phyloP scores from a whole-genome alignment of 2,113 vertebrate genomes.

The Notarius lentiginosus region DNA sequence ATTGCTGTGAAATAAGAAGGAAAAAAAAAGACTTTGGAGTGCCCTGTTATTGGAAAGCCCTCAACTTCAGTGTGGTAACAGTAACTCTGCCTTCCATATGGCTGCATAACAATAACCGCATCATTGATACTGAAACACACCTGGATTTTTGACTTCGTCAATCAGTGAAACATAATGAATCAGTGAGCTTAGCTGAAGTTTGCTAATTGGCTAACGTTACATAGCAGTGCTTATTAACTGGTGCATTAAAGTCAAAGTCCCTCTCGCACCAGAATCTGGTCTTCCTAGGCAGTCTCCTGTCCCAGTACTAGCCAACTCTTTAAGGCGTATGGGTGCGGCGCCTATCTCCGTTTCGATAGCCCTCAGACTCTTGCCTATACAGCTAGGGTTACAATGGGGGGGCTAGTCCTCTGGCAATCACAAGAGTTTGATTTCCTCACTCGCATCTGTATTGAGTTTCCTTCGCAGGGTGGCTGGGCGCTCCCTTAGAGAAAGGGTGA shows the following conservation, averaged over 20 bases:
- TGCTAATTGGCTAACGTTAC: neutral
- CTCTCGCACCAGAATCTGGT: no score
- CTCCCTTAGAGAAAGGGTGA: no score
- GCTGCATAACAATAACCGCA: neutral
- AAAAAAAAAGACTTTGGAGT: neutral
- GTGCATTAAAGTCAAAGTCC: neutral
- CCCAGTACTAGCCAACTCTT: no score
- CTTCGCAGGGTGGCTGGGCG: no score
- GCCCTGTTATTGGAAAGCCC: neutral
- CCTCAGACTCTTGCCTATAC: no score
- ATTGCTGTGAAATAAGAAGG: neutral
- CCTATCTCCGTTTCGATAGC: no score
- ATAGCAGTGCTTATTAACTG: neutral
- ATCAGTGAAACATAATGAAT: neutral
- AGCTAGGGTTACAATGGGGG: no score
- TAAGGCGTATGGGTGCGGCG: no score
- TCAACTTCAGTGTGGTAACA: neutral
- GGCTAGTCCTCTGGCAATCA: no score
- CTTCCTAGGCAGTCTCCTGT: no score
- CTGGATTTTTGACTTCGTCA: neutral
- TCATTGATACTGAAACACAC: neutral
- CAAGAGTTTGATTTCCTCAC: no score
- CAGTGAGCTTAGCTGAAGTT: neutral
- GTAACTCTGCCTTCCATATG: neutral
- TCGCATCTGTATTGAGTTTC: no score